Evolutionary conservation across 2,888 invertebrate species (phyloP).

Genomic region (Drosophila prostipennis): DNA sequence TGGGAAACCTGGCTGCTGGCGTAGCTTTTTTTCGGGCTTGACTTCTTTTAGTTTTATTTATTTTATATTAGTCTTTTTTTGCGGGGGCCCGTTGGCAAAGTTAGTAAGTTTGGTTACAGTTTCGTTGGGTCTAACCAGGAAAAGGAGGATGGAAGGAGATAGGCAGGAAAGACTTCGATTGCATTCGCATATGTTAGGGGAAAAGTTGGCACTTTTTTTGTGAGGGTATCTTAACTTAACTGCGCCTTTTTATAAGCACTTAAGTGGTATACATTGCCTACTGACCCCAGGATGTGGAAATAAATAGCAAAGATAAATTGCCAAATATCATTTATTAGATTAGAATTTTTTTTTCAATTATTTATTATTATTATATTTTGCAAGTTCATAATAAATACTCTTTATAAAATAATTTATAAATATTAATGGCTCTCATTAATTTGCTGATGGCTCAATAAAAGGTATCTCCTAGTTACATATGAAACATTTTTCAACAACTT

Average conservation of each 20-base stretch:
- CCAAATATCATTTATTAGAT: too few species aligned
- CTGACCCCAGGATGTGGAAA: too few species aligned
- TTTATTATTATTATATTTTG: too few species aligned
- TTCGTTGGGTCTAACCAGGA: conserved; percentile 38
- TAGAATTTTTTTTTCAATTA: too few species aligned
- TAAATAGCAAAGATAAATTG: too few species aligned
- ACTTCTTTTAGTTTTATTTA: conserved; percentile 50
- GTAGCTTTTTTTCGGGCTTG: conserved; percentile 38
- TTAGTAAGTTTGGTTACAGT: conserved; percentile 71
- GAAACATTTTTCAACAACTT: conserved; percentile 16
- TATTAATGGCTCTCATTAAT: neutral
- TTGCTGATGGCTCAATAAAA: neutral
- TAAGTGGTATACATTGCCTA: neutral
- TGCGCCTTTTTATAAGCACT: neutral
- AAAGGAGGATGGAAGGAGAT: neutral
- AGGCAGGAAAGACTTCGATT: neutral
- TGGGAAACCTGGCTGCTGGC: conserved; percentile 65
- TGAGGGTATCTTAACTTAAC: neutral
- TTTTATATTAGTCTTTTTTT: conserved; percentile 58
- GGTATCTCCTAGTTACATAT: neutral
- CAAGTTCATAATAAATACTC: too few species aligned
- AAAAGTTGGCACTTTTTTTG: neutral
- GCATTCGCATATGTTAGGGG: neutral
- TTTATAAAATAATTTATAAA: too few species aligned
- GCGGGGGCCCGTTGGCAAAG: conserved; percentile 72